Percentiles rank a stretch among this genome's conserved stretches.
phyloP scores from a whole-genome alignment of 1,140 invertebrate genomes.

The Drosophila eugracilis region DNA sequence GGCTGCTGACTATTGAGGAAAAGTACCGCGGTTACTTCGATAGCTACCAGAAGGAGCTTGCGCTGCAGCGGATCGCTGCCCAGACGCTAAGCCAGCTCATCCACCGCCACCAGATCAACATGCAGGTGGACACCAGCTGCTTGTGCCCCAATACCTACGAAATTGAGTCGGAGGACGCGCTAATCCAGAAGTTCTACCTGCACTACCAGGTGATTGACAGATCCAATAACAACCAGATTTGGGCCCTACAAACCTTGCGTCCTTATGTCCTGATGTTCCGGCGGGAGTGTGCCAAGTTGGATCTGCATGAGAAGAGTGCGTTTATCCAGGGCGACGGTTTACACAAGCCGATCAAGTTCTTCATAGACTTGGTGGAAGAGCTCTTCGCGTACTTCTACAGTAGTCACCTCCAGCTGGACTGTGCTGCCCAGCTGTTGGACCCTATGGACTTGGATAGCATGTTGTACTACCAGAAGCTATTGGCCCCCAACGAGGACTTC shows the following conservation, averaged over 20 bases:
- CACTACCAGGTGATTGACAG: constrained; percentile 56
- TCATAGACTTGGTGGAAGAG: constrained; percentile 62
- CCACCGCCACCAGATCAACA: constrained; percentile 21
- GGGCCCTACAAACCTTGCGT: constrained; percentile 19
- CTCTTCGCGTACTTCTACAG: constrained; percentile 66
- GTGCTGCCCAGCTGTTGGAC: constrained; percentile 51
- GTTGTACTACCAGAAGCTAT: constrained; percentile 47
- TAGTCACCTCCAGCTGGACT: constrained; percentile 55
- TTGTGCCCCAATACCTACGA: constrained; percentile 35
- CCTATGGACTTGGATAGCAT: constrained; percentile 48
- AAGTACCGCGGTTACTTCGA: constrained; percentile 34
- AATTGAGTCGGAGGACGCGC: constrained; percentile 42
- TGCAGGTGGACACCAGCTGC: constrained; percentile 36
- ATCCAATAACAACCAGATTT: constrained; percentile 37
- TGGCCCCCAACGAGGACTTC: constrained; percentile 65
- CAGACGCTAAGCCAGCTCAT: constrained; percentile 43
- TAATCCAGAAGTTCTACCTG: constrained; percentile 55
- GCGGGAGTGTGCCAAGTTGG: constrained; percentile 19
- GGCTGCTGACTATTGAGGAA: constrained; percentile 42
- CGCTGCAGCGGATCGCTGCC: constrained; percentile 52
- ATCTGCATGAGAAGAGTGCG: constrained; percentile 26
- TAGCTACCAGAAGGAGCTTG: constrained; percentile 36
- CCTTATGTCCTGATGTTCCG: constrained; percentile 47
- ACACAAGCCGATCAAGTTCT: constrained; percentile 74
- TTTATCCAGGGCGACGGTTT: constrained; percentile 64